These are phyloP conservation scores for Emys orbicularis DNA, from an alignment of 2,797 vertebrate genomes.

Conservation along the genomic window DNA sequence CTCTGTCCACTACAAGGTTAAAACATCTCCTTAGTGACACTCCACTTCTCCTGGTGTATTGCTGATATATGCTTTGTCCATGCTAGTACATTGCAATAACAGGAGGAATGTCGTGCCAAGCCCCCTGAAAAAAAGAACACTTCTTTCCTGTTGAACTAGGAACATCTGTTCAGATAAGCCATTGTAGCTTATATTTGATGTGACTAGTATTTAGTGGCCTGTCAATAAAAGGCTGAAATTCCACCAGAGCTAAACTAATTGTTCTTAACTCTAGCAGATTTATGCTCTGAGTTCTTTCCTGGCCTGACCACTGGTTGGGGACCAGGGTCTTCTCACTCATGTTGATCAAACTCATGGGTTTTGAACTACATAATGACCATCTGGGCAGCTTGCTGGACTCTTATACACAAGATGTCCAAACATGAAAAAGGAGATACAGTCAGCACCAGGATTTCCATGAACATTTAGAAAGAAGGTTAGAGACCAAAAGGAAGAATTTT, in stretches of 20 bases:
- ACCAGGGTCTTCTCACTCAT: no score
- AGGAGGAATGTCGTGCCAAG: neutral
- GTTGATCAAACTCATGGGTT: no score
- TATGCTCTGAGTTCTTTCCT: neutral
- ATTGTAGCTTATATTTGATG: neutral
- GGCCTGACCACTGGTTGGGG: neutral
- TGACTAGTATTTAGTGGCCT: neutral
- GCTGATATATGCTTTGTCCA: neutral
- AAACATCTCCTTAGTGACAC: conserved; percentile 5
- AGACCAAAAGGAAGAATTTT: no score
- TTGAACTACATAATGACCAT: no score
- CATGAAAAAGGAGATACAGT: no score
- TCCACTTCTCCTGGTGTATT: neutral
- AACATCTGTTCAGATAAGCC: neutral
- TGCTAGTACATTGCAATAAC: neutral
- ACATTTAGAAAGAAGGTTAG: no score
- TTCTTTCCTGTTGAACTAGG: neutral
- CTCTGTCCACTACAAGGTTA: neutral
- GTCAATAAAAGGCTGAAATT: neutral
- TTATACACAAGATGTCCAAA: no score
- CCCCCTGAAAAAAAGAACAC: neutral
- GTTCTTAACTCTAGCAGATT: neutral
- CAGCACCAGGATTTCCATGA: no score
- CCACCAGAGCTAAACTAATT: neutral
- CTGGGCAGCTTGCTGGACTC: no score